Evolutionary conservation across 2,113 vertebrate genomes (phyloP), one percentile per base, ranked within the genome.

Genomic region (Pachyramphus minor): DNA sequence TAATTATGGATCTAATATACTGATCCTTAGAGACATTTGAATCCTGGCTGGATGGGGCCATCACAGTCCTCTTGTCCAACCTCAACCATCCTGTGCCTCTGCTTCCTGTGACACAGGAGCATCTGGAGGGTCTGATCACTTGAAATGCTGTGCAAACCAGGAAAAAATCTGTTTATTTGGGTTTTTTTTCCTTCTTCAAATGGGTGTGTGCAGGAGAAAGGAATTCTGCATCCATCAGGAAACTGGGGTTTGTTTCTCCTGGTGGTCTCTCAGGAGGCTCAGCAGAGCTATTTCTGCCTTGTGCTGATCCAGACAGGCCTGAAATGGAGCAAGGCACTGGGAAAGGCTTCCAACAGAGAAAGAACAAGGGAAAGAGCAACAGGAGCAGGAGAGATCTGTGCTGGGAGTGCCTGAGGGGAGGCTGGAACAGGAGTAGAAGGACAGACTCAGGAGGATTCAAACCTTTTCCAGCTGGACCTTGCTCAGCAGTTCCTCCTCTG

Each of bases 401-500:
- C 86, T 76, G 68, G 28, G 47, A 92, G 49, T 25, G 73, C 63
- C 69, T 87, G 17, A 3, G 2, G 81, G 35, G 33, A 75, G 62
- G 50, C 24, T 78, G 56, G 42, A 55, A 30, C 10, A 0, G 0
- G 6, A n/a, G 44, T 19, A 14, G 27, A 69, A 55, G 24, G 8
- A 25, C 20, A 67, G 31, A 33, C 28, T 67, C 2, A 0, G 58
- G 66, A 92, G 27, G 9, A 37, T 80, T 66, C 47, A 60, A 58
- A 25, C 5, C 2, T 0, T 76, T 66, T 53, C 31, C 31, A n/a
- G 7, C 21, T 53, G 39, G 74, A 63, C 3, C 37, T 91, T 62
- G 49, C 64, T 80, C 86, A 94, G 86, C 92, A 84, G 18, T 73
- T 95, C 71, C 85, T 83, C 20, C 81, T 89, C 50, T 39, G 68